These are phyloP conservation scores for Trypoxylon attenuatum DNA, from an alignment of 2,888 invertebrate species.

Conservation along the genomic window DNA sequence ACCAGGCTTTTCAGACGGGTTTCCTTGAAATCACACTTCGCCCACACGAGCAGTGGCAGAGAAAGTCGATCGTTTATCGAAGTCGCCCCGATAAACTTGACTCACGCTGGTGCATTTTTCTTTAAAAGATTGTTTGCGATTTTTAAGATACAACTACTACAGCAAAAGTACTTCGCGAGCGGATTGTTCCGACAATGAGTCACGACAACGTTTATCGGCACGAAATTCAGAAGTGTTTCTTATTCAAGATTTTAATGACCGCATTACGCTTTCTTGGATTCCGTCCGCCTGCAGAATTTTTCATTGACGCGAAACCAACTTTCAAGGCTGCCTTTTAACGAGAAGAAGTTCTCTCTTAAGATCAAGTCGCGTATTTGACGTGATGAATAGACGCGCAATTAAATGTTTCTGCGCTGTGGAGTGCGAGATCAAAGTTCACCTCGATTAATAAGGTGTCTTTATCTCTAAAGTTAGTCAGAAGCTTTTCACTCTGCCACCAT, in stretches of 20 bases:
- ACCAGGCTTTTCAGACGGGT: slow-evolving; percentile 5
- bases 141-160: slow-evolving; percentile 4
- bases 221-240: slow-evolving; percentile 6
- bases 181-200: too few species aligned
- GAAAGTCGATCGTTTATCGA: slow-evolving; percentile 34
- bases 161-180: too few species aligned
- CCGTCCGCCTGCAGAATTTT: not conserved
- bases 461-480: slow-evolving; percentile 41
- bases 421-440: slow-evolving; percentile 27
- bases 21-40: slow-evolving; percentile 4
- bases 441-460: slow-evolving; percentile 20
- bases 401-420: not conserved
- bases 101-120: slow-evolving; percentile 14
- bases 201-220: slow-evolving; percentile 20
- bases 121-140: slow-evolving; percentile 26
- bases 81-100: slow-evolving; percentile 27
- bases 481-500: slow-evolving; percentile 29
- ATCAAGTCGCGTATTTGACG: not conserved
- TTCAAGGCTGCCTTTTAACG: not conserved
- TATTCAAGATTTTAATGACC: slow-evolving; percentile 10
- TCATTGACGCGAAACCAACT: not conserved
- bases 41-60: not conserved
- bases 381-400: slow-evolving; percentile 25
- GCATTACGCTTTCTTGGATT: not conserved
- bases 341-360: not conserved